phyloP scores from a whole-genome alignment of 1,140 invertebrate genomes.

The Frieseomelitta varia region DNA sequence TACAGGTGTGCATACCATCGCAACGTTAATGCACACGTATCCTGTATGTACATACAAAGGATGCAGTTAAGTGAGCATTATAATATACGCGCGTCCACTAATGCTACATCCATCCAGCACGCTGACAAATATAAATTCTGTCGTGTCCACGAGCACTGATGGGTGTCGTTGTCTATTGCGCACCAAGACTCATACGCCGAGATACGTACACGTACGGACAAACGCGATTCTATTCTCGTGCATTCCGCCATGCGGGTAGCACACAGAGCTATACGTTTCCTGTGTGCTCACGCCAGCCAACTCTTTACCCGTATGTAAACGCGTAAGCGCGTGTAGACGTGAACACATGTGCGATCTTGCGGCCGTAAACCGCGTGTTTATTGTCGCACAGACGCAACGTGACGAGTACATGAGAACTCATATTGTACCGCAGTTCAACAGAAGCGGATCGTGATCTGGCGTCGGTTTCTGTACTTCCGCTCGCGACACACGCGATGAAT shows the following conservation, averaged over 20 bases:
- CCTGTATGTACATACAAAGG: not conserved
- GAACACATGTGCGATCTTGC: conserved; percentile 26
- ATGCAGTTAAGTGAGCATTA: conserved; percentile 30
- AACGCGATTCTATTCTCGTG: conserved; percentile 47
- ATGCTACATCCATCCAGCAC: not conserved
- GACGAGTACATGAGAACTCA: conserved; percentile 55
- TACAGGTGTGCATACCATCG: conserved; percentile 20
- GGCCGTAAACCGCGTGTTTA: conserved; percentile 52
- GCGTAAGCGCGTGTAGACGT: conserved; percentile 27
- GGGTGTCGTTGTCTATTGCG: conserved; percentile 33
- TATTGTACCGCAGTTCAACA: conserved; percentile 30
- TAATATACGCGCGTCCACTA: conserved; percentile 13
- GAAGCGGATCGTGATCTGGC: conserved; percentile 30
- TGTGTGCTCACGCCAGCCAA: conserved; percentile 22
- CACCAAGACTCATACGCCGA: not conserved
- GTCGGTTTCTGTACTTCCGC: conserved; percentile 58
- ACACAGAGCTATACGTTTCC: conserved; percentile 48
- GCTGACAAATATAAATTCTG: conserved; percentile 15
- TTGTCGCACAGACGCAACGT: conserved; percentile 46
- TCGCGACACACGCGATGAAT: conserved; percentile 2
- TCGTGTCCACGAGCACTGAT: not conserved
- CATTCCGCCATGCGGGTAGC: conserved; percentile 49
- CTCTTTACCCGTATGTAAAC: conserved; percentile 25
- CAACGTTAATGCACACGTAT: not conserved
- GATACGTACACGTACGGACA: not conserved